Conservation (phyloP, 2,113 vertebrate species). For the Gadus chalcogrammus region DNA sequence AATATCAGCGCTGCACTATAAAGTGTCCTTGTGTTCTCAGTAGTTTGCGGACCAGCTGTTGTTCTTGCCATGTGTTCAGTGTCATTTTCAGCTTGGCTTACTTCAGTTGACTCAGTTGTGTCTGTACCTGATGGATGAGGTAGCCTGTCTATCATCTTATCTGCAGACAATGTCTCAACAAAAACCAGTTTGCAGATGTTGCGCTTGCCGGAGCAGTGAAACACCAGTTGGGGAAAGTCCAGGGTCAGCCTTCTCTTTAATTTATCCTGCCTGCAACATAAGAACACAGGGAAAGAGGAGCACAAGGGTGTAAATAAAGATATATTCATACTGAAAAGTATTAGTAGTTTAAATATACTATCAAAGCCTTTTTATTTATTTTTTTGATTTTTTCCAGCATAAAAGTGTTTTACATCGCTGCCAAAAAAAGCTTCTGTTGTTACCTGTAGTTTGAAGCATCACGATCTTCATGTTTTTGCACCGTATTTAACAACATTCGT, state of each 20-base stretch:
- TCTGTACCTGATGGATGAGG: slow-evolving; percentile 18
- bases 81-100: slow-evolving; percentile 5
- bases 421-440: background rate
- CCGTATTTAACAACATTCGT: slow-evolving; percentile 8
- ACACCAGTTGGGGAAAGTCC: slow-evolving; percentile 18
- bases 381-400: background rate
- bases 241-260: slow-evolving; percentile 11
- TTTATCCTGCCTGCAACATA: slow-evolving; percentile 13
- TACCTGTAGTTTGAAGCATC: slow-evolving; percentile 17
- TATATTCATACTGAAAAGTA: too few relatives aligned
- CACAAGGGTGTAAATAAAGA: too few relatives aligned
- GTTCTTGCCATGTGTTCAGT: background rate
- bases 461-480: slow-evolving; percentile 8
- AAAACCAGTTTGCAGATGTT: slow-evolving; percentile 28
- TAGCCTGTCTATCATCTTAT: slow-evolving; percentile 26
- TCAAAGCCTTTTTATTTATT: too few relatives aligned
- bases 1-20: slow-evolving; percentile 17
- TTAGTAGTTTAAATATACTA: too few relatives aligned
- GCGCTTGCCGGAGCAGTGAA: slow-evolving; percentile 17
- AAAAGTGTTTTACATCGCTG: background rate
- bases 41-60: background rate
- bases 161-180: slow-evolving; percentile 30
- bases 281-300: background rate
- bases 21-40: slow-evolving; percentile 14
- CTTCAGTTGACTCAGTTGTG: background rate